phyloP scores from a whole-genome alignment of 2,113 vertebrate species.

The Mastomys coucha region DNA sequence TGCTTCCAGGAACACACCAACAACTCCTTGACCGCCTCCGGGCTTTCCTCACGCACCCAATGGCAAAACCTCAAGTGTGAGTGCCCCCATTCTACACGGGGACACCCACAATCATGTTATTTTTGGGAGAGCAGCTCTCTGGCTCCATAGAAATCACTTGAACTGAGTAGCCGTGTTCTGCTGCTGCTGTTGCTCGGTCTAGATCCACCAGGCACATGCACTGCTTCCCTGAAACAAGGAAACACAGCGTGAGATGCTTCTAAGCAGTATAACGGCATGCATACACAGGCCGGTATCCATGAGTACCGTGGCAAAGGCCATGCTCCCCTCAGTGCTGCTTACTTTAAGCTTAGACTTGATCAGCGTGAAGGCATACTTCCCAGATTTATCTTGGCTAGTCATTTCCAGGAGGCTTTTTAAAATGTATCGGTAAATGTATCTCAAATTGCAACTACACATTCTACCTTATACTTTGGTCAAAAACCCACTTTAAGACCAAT shows the following conservation, averaged over 20 bases:
- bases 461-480: conserved; percentile 43
- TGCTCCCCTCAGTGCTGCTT: background rate
- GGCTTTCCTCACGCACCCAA: conserved; percentile 49
- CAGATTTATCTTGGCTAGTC: conserved; percentile 21
- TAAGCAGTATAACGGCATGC: background rate
- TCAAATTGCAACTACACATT: background rate
- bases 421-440: background rate
- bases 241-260: background rate
- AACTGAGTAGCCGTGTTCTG: conserved; percentile 91
- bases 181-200: conserved; percentile 95
- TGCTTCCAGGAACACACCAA: conserved; percentile 57
- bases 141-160: conserved; percentile 97
- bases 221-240: conserved; percentile 91
- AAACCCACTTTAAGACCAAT: conserved; percentile 11
- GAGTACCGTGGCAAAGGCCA: background rate
- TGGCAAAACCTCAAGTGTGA: conserved; percentile 43
- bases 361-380: background rate
- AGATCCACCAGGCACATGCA: conserved; percentile 98
- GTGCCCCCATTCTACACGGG: conserved; percentile 76
- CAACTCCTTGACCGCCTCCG: conserved; percentile 68
- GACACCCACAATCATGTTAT: conserved; percentile 95
- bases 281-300: background rate
- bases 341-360: background rate
- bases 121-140: conserved; percentile 97
- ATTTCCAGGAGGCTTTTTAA: conserved; percentile 23